Conservation (phyloP, 2,888 invertebrate species). For the Phengaris arion region DNA sequence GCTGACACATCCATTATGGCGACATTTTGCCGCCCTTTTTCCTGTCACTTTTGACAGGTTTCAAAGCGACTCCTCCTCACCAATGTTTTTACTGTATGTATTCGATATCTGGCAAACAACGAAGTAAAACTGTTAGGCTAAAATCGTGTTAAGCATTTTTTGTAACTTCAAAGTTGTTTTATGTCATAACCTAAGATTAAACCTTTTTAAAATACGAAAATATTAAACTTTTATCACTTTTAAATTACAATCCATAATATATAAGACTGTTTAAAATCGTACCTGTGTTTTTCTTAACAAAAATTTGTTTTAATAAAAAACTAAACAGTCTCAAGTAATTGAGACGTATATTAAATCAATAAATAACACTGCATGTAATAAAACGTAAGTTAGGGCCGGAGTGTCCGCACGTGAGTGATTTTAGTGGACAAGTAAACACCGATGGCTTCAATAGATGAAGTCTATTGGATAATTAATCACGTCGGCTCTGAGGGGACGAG, state of each 20-base stretch:
- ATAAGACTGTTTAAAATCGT: too few species aligned
- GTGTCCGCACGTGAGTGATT: slow-evolving; percentile 63
- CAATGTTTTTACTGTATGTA: slow-evolving; percentile 57
- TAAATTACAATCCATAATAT: too few species aligned
- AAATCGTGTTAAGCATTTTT: neutral
- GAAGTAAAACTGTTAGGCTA: neutral
- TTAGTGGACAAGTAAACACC: slow-evolving; percentile 56
- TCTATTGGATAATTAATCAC: slow-evolving; percentile 73
- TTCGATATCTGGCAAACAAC: slow-evolving; percentile 33
- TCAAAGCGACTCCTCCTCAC: slow-evolving; percentile 72
- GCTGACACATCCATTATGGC: slow-evolving; percentile 78
- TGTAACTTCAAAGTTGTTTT: neutral
- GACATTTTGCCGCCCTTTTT: slow-evolving; percentile 77
- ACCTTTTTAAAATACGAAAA: too few species aligned
- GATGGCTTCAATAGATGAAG: slow-evolving; percentile 54
- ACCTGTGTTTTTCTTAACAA: neutral
- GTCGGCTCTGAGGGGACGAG: slow-evolving; percentile 27
- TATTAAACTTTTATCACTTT: too few species aligned
- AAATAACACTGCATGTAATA: slow-evolving; percentile 26
- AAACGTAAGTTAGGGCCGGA: neutral
- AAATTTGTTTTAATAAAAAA: neutral
- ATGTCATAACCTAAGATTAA: neutral
- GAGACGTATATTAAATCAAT: slow-evolving; percentile 23
- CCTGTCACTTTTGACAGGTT: slow-evolving; percentile 77
- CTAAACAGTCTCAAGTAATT: neutral